These are phyloP conservation scores for Lamprologus tigripictilis DNA, from an alignment of 2,113 vertebrate genomes.

Conservation along the genomic window DNA sequence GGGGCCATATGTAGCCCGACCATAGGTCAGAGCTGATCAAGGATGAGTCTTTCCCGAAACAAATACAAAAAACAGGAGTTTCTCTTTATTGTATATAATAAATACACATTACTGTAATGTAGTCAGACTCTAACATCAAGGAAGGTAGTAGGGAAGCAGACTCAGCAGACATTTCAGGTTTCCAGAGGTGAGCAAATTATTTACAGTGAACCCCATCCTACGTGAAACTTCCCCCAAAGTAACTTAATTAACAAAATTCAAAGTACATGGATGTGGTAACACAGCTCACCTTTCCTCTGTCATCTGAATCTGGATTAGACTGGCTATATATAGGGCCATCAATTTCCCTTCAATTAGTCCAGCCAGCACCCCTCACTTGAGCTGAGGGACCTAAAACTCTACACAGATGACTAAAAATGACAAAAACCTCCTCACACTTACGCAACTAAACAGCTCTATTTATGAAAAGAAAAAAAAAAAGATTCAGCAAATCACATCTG, in stretches of 20 bases:
- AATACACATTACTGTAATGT: background rate
- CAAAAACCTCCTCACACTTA: background rate
- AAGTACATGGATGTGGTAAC: background rate
- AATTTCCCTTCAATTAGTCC: background rate
- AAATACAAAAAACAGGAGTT: background rate
- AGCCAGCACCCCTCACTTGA: background rate
- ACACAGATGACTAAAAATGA: fast-evolving
- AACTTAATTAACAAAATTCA: background rate
- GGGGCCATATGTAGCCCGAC: background rate
- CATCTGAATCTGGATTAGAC: background rate
- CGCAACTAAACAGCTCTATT: background rate
- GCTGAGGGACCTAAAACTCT: background rate
- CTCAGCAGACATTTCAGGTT: background rate
- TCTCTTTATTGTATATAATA: background rate
- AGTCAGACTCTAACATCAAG: background rate
- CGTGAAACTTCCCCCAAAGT: fast-evolving
- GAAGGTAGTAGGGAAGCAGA: background rate
- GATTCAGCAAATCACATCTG: background rate
- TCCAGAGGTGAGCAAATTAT: background rate
- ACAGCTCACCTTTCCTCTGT: background rate
- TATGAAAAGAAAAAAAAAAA: fast-evolving
- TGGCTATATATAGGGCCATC: background rate
- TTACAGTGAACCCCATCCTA: background rate
- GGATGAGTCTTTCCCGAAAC: background rate
- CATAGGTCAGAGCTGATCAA: background rate